Conservation (phyloP, 2,797 vertebrate genomes). For the Labeo calbasu region DNA sequence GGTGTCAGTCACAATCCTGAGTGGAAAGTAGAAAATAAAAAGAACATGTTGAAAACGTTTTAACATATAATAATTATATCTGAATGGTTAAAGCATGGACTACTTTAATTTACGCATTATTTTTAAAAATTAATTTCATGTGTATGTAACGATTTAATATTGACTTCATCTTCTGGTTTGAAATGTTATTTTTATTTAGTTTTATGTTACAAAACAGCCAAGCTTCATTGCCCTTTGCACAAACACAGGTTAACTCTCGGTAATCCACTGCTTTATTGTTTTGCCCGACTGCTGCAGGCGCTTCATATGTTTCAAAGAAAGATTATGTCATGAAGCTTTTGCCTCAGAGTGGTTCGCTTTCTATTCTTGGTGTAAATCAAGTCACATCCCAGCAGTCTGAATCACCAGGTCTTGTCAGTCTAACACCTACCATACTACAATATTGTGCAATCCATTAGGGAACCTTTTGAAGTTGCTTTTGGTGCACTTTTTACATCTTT, state of each 20-base stretch:
- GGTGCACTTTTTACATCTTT: slow-evolving; percentile 4
- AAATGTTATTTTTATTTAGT: not conserved
- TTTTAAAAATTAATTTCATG: not conserved
- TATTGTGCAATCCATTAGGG: slow-evolving; percentile 22
- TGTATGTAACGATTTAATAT: not conserved
- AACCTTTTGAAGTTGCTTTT: slow-evolving; percentile 18
- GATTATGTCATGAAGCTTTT: slow-evolving; percentile 42
- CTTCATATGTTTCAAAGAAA: slow-evolving; percentile 32
- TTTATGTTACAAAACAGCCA: slow-evolving; percentile 14
- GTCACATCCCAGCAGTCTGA: slow-evolving; percentile 22
- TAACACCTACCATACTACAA: slow-evolving; percentile 33
- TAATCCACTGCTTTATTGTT: slow-evolving; percentile 34
- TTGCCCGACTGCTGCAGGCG: not conserved
- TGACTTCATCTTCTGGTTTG: not conserved
- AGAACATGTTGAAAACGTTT: not conserved
- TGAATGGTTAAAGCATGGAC: not conserved
- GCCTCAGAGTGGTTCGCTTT: slow-evolving; percentile 15
- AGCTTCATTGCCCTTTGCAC: not conserved
- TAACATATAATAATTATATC: not conserved
- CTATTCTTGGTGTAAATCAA: slow-evolving; percentile 36
- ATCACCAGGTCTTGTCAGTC: slow-evolving; percentile 7
- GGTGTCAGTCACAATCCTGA: slow-evolving; percentile 11
- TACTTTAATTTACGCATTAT: not conserved
- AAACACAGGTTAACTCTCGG: slow-evolving; percentile 6
- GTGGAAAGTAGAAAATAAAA: not conserved